Conservation (phyloP, 1,140 invertebrate species). For the Meloidogyne chitwoodi region DNA sequence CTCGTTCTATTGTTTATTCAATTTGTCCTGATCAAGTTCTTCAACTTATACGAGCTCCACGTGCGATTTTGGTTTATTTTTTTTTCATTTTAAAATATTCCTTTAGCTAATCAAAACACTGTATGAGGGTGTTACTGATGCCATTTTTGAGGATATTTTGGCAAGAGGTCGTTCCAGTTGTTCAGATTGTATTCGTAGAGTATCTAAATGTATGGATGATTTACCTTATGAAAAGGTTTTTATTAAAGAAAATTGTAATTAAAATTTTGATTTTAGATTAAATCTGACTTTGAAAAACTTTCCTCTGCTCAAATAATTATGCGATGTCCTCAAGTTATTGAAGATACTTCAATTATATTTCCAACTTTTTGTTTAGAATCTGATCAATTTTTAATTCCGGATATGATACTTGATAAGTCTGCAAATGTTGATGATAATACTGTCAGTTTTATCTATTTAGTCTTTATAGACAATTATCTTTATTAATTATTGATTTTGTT, state of each 20-base stretch:
- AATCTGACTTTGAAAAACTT: slow-evolving; percentile 19
- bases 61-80: slow-evolving; percentile 21
- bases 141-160: slow-evolving; percentile 29
- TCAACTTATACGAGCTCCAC: slow-evolving; percentile 26
- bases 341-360: neutral
- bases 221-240: slow-evolving; percentile 21
- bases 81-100: neutral
- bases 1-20: slow-evolving; percentile 37
- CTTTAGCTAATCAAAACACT: slow-evolving; percentile 29
- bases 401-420: slow-evolving; percentile 21
- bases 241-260: neutral
- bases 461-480: too few species aligned
- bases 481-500: too few species aligned
- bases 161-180: slow-evolving; percentile 17
- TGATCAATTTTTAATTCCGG: slow-evolving; percentile 29
- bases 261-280: slow-evolving; percentile 24
- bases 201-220: slow-evolving; percentile 22
- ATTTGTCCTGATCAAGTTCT: slow-evolving; percentile 26
- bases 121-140: slow-evolving; percentile 17
- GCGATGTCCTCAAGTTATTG: slow-evolving; percentile 15
- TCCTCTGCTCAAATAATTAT: slow-evolving; percentile 31
- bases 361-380: slow-evolving; percentile 20
- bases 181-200: slow-evolving; percentile 31
- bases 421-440: neutral
- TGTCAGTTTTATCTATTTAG: neutral